Conservation (phyloP, 2,797 vertebrate species). For the Sibirionetta formosa region DNA sequence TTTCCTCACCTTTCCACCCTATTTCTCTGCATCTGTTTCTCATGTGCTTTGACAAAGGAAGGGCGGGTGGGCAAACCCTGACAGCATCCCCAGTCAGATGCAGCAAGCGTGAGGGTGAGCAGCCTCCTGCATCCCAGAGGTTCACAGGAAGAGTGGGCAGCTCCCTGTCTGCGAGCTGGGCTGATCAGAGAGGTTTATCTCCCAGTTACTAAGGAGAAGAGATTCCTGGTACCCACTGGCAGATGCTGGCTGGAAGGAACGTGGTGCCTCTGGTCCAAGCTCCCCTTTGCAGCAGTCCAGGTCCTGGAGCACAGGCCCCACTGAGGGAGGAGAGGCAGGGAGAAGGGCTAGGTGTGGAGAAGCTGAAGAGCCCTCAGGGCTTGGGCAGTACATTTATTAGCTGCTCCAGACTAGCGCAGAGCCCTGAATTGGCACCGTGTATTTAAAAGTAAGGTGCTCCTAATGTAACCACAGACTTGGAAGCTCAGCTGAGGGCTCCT, state of each 20-base stretch:
- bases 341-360: background rate
- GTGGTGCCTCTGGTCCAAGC: background rate
- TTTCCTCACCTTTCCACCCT: background rate
- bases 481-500: background rate
- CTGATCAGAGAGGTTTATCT: background rate
- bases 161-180: accelerated
- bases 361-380: background rate
- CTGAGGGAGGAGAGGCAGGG: accelerated
- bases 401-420: background rate
- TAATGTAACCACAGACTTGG: background rate
- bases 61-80: background rate
- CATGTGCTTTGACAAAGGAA: background rate
- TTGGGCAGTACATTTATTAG: background rate
- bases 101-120: accelerated
- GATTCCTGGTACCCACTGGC: background rate
- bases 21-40: background rate
- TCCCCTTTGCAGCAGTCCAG: accelerated
- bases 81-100: background rate
- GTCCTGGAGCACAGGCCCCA: background rate
- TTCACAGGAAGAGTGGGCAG: background rate
- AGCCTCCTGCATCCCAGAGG: accelerated
- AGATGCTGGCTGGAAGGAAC: background rate
- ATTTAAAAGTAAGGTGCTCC: background rate
- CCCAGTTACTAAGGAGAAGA: background rate
- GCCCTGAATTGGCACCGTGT: background rate